A percentile compares a stretch with the other conserved stretches of the same genome.
Evolutionary conservation across 2,113 vertebrate genomes (phyloP).

Genomic region (Corapipo altera): DNA sequence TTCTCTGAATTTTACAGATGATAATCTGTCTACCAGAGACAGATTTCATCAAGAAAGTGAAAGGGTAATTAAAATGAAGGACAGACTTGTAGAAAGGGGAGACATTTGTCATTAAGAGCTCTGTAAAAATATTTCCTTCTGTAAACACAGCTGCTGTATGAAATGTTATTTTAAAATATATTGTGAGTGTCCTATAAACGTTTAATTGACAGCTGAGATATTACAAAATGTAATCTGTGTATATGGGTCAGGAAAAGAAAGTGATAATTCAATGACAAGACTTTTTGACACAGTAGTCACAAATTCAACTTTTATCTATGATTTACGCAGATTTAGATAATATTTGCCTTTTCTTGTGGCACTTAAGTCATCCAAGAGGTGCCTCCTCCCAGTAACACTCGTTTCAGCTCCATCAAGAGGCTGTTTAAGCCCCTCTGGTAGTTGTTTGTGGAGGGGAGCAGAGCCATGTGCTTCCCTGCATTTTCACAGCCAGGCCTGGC

Average conservation of each 20-base stretch:
- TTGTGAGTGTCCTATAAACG: constrained; percentile 21
- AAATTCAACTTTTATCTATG: not conserved
- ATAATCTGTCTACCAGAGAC: constrained; percentile 58
- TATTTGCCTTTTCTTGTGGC: not conserved
- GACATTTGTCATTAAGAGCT: constrained; percentile 54
- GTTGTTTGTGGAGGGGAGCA: not conserved
- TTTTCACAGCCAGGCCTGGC: not conserved
- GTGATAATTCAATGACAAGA: not conserved
- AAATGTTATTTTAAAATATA: constrained; percentile 52
- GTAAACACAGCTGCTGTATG: constrained; percentile 81
- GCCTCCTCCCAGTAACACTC: not conserved
- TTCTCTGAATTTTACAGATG: constrained; percentile 59
- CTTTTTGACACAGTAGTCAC: not conserved
- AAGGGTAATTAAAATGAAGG: constrained; percentile 51
- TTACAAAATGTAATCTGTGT: not conserved
- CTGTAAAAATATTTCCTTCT: constrained; percentile 78
- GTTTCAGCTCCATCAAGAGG: not conserved
- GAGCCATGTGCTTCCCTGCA: not conserved
- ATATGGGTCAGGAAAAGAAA: not conserved
- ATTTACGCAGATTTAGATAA: not conserved
- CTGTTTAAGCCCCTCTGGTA: not conserved
- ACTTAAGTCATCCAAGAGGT: not conserved
- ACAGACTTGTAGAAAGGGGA: constrained; percentile 44
- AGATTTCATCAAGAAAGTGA: constrained; percentile 60
- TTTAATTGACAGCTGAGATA: constrained; percentile 39